Evolutionary conservation across 1,140 invertebrate genomes (phyloP).

Genomic region (Zeugodacus cucurbitae): DNA sequence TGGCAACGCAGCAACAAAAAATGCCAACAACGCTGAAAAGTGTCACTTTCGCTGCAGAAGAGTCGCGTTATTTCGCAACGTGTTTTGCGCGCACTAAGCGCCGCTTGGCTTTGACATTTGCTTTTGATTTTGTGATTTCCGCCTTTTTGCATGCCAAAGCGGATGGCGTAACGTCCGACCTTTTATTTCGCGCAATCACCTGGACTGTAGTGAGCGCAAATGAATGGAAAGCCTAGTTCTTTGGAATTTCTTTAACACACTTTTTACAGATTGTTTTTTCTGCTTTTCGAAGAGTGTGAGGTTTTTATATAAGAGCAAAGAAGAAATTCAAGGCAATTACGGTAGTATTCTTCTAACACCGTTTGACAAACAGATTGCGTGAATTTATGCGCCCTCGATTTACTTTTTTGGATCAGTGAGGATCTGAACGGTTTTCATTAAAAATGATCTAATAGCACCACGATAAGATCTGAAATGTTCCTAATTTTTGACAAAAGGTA

Average conservation of each 20-base stretch:
- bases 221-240: background rate
- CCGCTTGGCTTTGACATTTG: background rate
- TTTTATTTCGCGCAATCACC: background rate
- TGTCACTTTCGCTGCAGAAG: background rate
- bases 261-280: background rate
- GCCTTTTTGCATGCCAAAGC: constrained; percentile 3
- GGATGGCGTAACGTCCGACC: background rate
- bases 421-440: too few species aligned
- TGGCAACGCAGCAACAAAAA: background rate
- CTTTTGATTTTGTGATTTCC: constrained; percentile 25
- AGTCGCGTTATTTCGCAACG: background rate
- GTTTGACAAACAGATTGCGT: too few species aligned
- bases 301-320: too few species aligned
- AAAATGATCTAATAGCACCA: too few species aligned
- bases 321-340: too few species aligned
- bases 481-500: too few species aligned
- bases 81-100: background rate
- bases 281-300: background rate
- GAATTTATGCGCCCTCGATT: too few species aligned
- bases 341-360: too few species aligned
- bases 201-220: background rate
- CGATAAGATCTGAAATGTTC: too few species aligned
- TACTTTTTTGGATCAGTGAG: too few species aligned
- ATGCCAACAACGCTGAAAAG: background rate
- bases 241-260: background rate